phyloP scores from a whole-genome alignment of 2,113 vertebrate genomes.

The Capreolus pygargus region DNA sequence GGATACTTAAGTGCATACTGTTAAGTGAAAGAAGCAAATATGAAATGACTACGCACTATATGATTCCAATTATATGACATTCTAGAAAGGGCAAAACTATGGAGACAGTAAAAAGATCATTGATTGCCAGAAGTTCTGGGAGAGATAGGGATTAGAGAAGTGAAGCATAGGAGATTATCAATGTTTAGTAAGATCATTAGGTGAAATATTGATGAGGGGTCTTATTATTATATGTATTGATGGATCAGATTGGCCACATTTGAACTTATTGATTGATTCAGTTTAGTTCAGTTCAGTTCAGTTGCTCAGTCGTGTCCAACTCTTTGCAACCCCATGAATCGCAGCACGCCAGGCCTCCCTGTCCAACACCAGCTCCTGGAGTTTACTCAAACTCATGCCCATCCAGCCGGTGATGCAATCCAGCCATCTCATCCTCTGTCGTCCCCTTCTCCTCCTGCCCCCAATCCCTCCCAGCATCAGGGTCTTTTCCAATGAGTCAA shows the following conservation, averaged over 20 bases:
- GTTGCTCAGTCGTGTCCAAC: no score
- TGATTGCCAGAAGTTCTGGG: background rate
- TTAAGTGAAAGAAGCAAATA: background rate
- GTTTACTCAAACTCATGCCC: no score
- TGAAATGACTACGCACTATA: background rate
- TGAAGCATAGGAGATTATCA: background rate
- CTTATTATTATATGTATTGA: background rate
- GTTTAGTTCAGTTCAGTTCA: no score
- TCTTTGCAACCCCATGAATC: no score
- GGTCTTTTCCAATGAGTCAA: no score
- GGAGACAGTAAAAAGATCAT: background rate
- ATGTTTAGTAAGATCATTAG: background rate
- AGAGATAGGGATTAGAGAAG: background rate
- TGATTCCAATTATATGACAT: background rate
- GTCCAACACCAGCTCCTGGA: no score
- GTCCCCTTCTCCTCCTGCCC: no score
- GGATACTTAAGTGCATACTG: background rate
- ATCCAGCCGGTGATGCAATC: no score
- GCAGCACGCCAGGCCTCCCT: no score
- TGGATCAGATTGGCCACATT: background rate
- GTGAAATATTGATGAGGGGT: background rate
- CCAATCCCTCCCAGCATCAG: no score
- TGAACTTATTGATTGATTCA: background rate
- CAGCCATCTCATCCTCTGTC: no score
- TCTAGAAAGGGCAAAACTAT: background rate